A percentile compares a stretch with the other conserved stretches of the same genome.
Conservation (phyloP, 1,140 invertebrate genomes). For the Danaus melanippus region DNA sequence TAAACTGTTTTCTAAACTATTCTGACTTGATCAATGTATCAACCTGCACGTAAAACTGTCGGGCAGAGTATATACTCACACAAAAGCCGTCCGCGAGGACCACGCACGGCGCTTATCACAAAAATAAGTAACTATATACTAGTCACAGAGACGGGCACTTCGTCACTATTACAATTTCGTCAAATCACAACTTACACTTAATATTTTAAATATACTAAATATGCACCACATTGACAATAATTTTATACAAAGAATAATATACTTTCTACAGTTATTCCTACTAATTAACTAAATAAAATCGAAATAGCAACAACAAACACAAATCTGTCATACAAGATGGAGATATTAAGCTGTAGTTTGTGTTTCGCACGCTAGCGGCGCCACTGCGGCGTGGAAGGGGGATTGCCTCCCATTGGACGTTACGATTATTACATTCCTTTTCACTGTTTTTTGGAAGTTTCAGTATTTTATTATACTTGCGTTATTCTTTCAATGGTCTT, state of each 20-base stretch:
- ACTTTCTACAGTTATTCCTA: slow-evolving; percentile 48
- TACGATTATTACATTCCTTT: slow-evolving; percentile 41
- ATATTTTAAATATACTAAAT: slow-evolving; percentile 28
- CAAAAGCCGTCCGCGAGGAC: slow-evolving; percentile 61
- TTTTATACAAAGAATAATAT: slow-evolving; percentile 30
- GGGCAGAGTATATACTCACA: slow-evolving; percentile 56
- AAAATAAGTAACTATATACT: slow-evolving; percentile 73
- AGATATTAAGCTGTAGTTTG: slow-evolving; percentile 65
- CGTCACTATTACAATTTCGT: slow-evolving; percentile 61
- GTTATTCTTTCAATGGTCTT: no score
- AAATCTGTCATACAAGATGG: slow-evolving; percentile 73
- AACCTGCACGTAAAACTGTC: slow-evolving; percentile 33
- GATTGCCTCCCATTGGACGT: slow-evolving; percentile 40
- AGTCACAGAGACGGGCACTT: slow-evolving; percentile 67
- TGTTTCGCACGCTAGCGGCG: slow-evolving; percentile 55
- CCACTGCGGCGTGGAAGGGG: slow-evolving; percentile 41
- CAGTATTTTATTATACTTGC: no score
- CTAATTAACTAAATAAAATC: slow-evolving; percentile 57
- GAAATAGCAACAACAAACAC: slow-evolving; percentile 71
- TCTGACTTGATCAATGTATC: slow-evolving; percentile 44
- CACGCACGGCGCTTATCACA: slow-evolving; percentile 71
- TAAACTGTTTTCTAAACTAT: slow-evolving; percentile 58
- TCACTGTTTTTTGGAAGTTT: background rate
- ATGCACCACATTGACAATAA: slow-evolving; percentile 18
- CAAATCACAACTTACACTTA: slow-evolving; percentile 32